These are phyloP conservation scores for Sternotherus odoratus DNA, from an alignment of 2,797 vertebrate species.

Conservation along the genomic window DNA sequence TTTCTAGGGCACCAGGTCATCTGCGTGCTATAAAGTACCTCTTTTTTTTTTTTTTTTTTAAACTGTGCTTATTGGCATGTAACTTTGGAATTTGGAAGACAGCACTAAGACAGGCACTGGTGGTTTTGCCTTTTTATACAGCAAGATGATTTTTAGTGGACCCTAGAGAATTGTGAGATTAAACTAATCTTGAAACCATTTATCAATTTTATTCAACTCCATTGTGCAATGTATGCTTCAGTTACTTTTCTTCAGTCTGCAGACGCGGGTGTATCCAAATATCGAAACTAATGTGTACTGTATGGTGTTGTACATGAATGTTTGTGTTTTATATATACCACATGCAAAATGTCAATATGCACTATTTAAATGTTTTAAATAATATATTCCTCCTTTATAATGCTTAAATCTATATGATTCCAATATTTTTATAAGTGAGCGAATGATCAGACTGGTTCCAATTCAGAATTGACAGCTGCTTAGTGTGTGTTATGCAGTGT, in stretches of 20 bases:
- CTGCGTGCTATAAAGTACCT: constrained; percentile 72
- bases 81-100: constrained; percentile 70
- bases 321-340: constrained; percentile 86
- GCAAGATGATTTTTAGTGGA: constrained; percentile 68
- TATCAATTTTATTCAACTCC: constrained; percentile 81
- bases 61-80: constrained; percentile 72
- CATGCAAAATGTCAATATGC: constrained; percentile 87
- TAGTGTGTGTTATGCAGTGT: constrained; percentile 81
- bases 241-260: constrained; percentile 77
- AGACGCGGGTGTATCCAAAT: constrained; percentile 80
- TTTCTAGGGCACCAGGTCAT: constrained; percentile 75
- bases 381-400: constrained; percentile 89
- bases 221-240: constrained; percentile 81
- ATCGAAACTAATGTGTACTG: constrained; percentile 84
- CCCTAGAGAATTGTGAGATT: constrained; percentile 87
- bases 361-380: constrained; percentile 90
- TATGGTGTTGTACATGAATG: constrained; percentile 86
- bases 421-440: constrained; percentile 89
- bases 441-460: constrained; percentile 83
- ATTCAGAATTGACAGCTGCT: constrained; percentile 88
- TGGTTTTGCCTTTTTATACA: constrained; percentile 77
- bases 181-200: constrained; percentile 83
- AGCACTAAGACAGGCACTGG: constrained; percentile 78
- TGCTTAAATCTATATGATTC: constrained; percentile 88
- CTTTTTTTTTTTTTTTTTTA: constrained; percentile 39